Evolutionary conservation across 2,888 invertebrate genomes (phyloP), one percentile per base, ranked within the genome.

Genomic region (Sphaerophoria taeniata): DNA sequence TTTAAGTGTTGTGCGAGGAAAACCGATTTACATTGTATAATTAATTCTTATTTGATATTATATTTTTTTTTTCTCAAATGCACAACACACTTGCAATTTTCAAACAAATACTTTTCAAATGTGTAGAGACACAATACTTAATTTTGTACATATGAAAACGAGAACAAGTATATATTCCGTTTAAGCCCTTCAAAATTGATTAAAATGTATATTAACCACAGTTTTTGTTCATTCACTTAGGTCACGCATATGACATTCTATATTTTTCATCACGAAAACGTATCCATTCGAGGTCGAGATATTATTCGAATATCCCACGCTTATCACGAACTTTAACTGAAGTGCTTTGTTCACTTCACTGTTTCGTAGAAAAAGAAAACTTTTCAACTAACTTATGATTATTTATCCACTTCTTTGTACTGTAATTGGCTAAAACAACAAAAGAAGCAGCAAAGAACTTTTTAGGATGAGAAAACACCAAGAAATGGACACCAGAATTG

Each of bases 21-120:
- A 60, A 58, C 24, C 74, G 49, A 67, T 67, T 84, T 76, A 81
- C 81, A 81, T 67, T 51, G 72, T 69, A 51, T 76, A 81, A 81
- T 81, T 81, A 77, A 73, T 77, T 77, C 73, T 67, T 65, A 73
- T 49, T 58, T 58, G 33, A 45, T 74, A 60, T 45, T 74, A 60
- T 45, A 69, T 71, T 72, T 24, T 24, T 24, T 24, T 24, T 56
- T 65, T 75, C 63, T 47, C 31, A 9, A 56, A 55, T 61, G 71
- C 71, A 75, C 71, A 24, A 24, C 24, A 75, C 84, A 55, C 60
- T 60, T 61, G n/a, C 63, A 55, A 39, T 39, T 39, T 47, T 24
- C 24, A 43, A 12, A 60, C 60, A 43, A 24, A 39, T 36, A 60
- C 60, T 43, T 9, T 43, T 43, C 49, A 49, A n/a, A 53, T n/a